phyloP scores from a whole-genome alignment of 2,113 vertebrate genomes.

The Diadophis punctatus region DNA sequence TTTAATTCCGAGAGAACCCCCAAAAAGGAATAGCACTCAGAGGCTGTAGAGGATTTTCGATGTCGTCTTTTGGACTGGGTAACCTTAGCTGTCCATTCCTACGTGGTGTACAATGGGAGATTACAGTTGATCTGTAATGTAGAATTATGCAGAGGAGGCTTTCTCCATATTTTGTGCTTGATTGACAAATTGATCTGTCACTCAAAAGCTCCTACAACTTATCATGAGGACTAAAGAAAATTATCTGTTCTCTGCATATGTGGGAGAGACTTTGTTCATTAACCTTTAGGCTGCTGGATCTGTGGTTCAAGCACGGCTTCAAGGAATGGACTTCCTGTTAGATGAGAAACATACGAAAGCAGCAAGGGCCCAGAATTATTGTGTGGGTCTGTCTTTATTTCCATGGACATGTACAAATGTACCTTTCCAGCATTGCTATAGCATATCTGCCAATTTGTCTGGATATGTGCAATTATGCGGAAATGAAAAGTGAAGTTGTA shows the following conservation, averaged over 20 bases:
- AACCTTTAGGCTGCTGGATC: constrained; percentile 62
- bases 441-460: background rate
- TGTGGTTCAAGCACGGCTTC: constrained; percentile 32
- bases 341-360: constrained; percentile 20
- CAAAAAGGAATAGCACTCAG: constrained; percentile 37
- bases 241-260: constrained; percentile 68
- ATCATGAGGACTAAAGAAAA: constrained; percentile 69
- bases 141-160: constrained; percentile 65
- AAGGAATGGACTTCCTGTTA: constrained; percentile 9
- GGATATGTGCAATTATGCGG: background rate
- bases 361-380: background rate
- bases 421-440: background rate
- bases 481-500: constrained; percentile 16
- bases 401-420: background rate
- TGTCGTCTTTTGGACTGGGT: constrained; percentile 35
- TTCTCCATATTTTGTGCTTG: constrained; percentile 60
- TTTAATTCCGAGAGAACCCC: constrained; percentile 57
- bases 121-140: constrained; percentile 62
- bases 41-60: constrained; percentile 38
- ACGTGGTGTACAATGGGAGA: constrained; percentile 48
- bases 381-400: background rate
- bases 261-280: constrained; percentile 59
- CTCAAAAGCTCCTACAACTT: constrained; percentile 68
- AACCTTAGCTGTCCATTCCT: constrained; percentile 54
- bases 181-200: constrained; percentile 75